A percentile compares a stretch with the other conserved stretches of the same genome.
Evolutionary conservation across 2,113 vertebrate species (phyloP).

Genomic region (Bos taurus): DNA sequence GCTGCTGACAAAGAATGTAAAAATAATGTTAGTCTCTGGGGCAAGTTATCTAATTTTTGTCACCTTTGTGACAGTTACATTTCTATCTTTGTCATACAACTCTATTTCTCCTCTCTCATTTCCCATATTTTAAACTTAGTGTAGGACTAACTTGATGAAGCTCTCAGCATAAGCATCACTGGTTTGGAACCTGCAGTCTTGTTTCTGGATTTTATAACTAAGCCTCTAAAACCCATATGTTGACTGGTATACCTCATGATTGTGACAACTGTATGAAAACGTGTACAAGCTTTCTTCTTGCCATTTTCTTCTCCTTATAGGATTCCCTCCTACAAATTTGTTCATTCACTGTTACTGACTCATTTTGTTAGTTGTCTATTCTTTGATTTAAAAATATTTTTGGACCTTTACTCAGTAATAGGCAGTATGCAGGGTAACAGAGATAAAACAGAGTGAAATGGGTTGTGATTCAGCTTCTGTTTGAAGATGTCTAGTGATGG

Average conservation of each 20-base stretch:
- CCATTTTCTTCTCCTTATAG: not conserved
- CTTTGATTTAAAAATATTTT: not conserved
- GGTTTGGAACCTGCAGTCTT: not conserved
- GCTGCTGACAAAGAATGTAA: slow-evolving; percentile 27
- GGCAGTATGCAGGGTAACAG: not conserved
- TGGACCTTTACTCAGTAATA: not conserved
- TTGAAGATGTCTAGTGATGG: not conserved
- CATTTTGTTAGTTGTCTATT: not conserved
- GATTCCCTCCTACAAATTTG: not conserved
- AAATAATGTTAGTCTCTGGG: not conserved
- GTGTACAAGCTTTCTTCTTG: not conserved
- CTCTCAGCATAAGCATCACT: not conserved
- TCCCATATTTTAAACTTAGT: slow-evolving; percentile 20
- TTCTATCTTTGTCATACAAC: not conserved
- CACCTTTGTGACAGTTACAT: not conserved
- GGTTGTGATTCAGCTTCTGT: not conserved
- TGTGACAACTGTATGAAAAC: not conserved
- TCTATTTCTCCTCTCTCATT: not conserved
- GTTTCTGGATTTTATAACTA: not conserved
- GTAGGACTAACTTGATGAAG: not conserved
- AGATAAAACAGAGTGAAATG: not conserved
- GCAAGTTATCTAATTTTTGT: slow-evolving; percentile 26
- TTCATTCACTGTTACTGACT: not conserved
- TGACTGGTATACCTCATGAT: not conserved
- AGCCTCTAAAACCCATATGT: not conserved